Evolutionary conservation across 2,888 invertebrate species (phyloP).

Genomic region (Nezara viridula): DNA sequence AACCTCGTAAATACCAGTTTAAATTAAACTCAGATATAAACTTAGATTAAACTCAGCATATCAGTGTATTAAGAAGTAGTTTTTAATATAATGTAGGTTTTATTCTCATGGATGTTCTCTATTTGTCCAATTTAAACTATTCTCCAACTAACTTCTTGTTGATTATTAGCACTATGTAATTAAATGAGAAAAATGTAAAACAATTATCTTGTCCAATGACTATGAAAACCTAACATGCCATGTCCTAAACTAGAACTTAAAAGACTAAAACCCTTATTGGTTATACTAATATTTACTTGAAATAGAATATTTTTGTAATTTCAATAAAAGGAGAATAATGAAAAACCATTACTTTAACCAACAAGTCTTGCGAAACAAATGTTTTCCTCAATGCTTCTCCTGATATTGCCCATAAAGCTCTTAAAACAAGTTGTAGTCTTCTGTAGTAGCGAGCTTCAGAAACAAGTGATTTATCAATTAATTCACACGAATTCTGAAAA

Average conservation of each 20-base stretch:
- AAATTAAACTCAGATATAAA: too few relatives aligned
- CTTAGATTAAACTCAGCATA: too few relatives aligned
- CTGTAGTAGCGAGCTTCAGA: conserved; percentile 81
- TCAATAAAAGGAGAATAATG: neutral
- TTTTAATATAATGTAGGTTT: too few relatives aligned
- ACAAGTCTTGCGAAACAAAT: conserved; percentile 86
- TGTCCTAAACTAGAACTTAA: neutral
- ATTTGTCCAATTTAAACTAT: too few relatives aligned
- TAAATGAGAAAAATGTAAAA: too few relatives aligned
- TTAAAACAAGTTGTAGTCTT: conserved; percentile 86
- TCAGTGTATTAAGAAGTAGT: too few relatives aligned
- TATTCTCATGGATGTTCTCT: too few relatives aligned
- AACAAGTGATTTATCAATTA: conserved; percentile 75
- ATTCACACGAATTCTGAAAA: conserved; percentile 70
- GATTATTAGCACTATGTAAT: too few relatives aligned
- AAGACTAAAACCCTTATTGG: neutral
- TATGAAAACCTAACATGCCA: neutral
- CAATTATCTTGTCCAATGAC: neutral
- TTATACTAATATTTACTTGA: neutral
- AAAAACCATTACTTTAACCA: conserved; percentile 78
- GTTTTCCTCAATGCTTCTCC: conserved; percentile 86
- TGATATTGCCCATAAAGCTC: conserved; percentile 87
- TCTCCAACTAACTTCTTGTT: too few relatives aligned
- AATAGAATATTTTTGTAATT: neutral
- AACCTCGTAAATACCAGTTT: too few relatives aligned